phyloP scores from a whole-genome alignment of 2,888 invertebrate genomes.

The Erannis defoliaria region DNA sequence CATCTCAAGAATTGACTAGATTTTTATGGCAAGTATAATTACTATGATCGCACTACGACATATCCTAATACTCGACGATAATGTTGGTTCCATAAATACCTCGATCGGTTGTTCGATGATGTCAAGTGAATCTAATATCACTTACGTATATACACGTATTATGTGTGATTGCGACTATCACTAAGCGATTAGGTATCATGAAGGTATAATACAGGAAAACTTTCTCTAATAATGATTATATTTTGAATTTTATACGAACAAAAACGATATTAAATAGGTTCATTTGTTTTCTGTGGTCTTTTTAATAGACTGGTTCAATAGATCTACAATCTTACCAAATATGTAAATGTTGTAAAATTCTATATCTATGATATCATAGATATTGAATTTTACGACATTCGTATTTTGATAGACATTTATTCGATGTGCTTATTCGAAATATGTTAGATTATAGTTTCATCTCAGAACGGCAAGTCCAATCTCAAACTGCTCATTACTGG shows the following conservation, averaged over 20 bases:
- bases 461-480: constrained; percentile 2
- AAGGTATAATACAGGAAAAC: background rate
- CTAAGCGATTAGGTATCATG: background rate
- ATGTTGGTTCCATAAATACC: background rate
- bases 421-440: too few species aligned
- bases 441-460: too few species aligned
- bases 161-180: constrained; percentile 1
- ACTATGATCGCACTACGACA: too few species aligned
- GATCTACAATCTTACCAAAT: too few species aligned
- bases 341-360: too few species aligned
- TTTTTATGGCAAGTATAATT: too few species aligned
- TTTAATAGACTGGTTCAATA: background rate
- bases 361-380: too few species aligned
- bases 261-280: background rate
- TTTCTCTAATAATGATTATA: constrained; percentile 1
- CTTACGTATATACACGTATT: background rate
- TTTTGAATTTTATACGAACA: background rate
- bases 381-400: too few species aligned
- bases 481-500: constrained; percentile 50
- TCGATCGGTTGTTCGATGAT: background rate
- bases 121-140: background rate
- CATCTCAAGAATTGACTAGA: too few species aligned
- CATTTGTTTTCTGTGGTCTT: background rate
- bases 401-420: too few species aligned
- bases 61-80: background rate